Base-by-base conservation (phyloP, 2,797 vertebrate species). In the Halcyon leucocephala region DNA sequence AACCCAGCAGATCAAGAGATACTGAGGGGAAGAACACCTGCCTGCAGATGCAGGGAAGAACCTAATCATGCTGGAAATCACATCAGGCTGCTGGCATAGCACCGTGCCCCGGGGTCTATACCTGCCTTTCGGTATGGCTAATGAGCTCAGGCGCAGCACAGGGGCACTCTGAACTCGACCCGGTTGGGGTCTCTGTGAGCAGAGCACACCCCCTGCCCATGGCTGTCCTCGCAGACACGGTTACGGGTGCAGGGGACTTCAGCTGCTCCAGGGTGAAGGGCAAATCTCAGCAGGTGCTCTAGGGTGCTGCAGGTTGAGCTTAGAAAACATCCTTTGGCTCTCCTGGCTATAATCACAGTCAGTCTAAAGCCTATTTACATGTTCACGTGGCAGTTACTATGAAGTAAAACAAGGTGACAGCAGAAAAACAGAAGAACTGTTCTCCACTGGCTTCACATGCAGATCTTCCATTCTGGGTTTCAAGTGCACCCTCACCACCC, bases 31-130 rank as follows among this genome's bases (percentile, higher is more conserved):
- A 78, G 58, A 72, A 17, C 20, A 67, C 20, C 8, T 12, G 31
- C 14, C 55, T 42, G 31, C 31, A 82, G 57, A 72, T 6, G 11
- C 66, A 73, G 37, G 39, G 48, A 70, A 52, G 64, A 65, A 42
- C 19, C 10, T 54, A 25, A 42, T 71, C 31, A 29, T 6, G 24
- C 69, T 4, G 7, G 52, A 20, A 71, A 61, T 54, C 39, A 60
- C 1, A 0, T 39, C 64, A 65, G 25, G 48, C 35, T 82, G 65
- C 71, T 72, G 25, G 57, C 57, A 44, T 2, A 49, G 57, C 57
- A 70, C 44, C 0, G 0, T 67, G 49, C 42, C 55, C 51, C 72
- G 19, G 42, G 2, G 6, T 24, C 21, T n/a, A 37, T 7, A 39
- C 20, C 35, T 74, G 57, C 52, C 39, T 65, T 42, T 37, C 46